Conservation (phyloP, 1,140 invertebrate genomes). For the Drosophila kikkawai region DNA sequence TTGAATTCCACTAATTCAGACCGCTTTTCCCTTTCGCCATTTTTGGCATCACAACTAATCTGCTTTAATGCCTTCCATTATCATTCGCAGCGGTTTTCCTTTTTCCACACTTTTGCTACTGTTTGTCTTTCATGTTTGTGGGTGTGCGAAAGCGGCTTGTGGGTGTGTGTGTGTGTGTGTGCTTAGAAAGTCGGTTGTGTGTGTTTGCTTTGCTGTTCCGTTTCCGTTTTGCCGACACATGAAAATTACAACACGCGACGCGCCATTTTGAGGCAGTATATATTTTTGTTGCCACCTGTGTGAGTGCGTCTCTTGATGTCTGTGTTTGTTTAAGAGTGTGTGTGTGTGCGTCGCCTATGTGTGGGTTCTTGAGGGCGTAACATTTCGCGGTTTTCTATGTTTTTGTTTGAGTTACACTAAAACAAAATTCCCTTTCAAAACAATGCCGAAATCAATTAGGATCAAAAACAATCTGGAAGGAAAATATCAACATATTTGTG, state of each 20-base stretch:
- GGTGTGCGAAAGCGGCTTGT: background rate
- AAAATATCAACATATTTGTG: background rate
- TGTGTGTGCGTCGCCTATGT: constrained; percentile 7
- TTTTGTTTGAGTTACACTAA: constrained; percentile 11
- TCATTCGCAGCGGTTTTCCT: constrained; percentile 43
- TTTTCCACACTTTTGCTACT: constrained; percentile 19
- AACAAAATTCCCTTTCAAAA: background rate
- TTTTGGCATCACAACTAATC: constrained; percentile 60
- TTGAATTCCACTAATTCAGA: constrained; percentile 29
- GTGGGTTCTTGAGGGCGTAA: constrained; percentile 26
- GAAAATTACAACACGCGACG: constrained; percentile 51
- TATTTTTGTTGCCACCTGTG: constrained; percentile 49
- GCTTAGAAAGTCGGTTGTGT: constrained; percentile 18
- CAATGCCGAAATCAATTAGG: constrained; percentile 4
- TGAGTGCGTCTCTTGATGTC: constrained; percentile 16
- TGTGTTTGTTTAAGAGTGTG: constrained; percentile 9
- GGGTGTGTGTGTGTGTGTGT: constrained; percentile 2
- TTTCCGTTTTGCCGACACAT: constrained; percentile 56
- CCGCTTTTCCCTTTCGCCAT: constrained; percentile 23
- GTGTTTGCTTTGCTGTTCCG: constrained; percentile 43
- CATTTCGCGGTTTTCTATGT: constrained; percentile 25
- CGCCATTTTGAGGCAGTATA: constrained; percentile 49
- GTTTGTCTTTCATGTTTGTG: constrained; percentile 20
- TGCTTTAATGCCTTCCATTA: constrained; percentile 65
- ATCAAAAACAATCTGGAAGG: background rate